Conservation (phyloP, 2,888 invertebrate species). For the Brenthis daphne region DNA sequence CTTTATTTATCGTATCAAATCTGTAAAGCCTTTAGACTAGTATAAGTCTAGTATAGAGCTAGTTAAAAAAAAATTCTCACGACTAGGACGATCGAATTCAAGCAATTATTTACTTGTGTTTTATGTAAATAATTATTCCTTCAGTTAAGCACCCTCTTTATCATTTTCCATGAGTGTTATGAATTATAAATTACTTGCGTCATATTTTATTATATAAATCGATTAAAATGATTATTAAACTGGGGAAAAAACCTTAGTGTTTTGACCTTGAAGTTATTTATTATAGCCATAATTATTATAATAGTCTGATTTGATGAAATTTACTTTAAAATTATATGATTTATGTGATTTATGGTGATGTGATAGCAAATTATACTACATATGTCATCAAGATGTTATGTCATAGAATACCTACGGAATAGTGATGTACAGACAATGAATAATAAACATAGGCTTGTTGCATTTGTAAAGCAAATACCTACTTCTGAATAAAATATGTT, state of each 20-base stretch:
- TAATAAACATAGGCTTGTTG: conserved; percentile 1
- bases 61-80: too few relatives aligned
- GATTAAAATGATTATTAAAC: conserved; percentile 12
- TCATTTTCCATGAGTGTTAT: too few relatives aligned
- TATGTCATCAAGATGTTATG: conserved; percentile 15
- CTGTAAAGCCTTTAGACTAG: too few relatives aligned
- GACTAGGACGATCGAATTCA: too few relatives aligned
- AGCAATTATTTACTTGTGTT: too few relatives aligned
- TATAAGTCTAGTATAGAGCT: too few relatives aligned
- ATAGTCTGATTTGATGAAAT: conserved; percentile 9
- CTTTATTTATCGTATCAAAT: too few relatives aligned
- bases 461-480: conserved; percentile 11
- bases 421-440: neutral
- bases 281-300: conserved; percentile 9
- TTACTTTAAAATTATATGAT: conserved; percentile 4
- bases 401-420: conserved; percentile 5
- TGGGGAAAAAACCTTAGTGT: conserved; percentile 16
- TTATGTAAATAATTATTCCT: too few relatives aligned
- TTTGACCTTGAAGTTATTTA: conserved; percentile 14
- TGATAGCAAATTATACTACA: too few relatives aligned
- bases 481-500: neutral
- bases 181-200: conserved; percentile 3
- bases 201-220: conserved; percentile 12
- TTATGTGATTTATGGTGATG: too few relatives aligned
- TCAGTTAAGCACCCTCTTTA: too few relatives aligned